These are phyloP conservation scores for Azemiops feae DNA, from an alignment of 2,113 vertebrate genomes.

Conservation along the genomic window DNA sequence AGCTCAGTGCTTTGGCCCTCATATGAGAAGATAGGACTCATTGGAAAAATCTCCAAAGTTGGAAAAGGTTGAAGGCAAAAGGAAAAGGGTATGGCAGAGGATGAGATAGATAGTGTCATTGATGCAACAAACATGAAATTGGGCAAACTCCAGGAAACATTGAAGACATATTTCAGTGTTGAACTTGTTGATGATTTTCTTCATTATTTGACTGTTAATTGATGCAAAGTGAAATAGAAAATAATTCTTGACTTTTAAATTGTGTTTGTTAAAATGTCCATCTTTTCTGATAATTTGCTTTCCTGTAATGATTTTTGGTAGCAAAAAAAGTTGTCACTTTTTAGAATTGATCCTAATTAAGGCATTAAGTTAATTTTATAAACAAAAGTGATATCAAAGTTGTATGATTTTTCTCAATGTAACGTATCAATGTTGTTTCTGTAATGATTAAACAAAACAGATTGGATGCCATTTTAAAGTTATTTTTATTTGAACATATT, in stretches of 20 bases:
- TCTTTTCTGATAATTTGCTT: not conserved
- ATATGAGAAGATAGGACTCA: not conserved
- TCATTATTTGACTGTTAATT: not conserved
- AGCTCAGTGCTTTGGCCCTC: not conserved
- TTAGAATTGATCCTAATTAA: not conserved
- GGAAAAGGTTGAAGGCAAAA: not conserved
- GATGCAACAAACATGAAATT: not conserved
- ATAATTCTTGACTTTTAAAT: not conserved
- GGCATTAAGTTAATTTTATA: not conserved
- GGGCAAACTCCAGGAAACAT: not conserved
- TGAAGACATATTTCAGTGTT: not conserved
- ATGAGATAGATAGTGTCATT: not conserved
- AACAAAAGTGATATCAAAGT: not conserved
- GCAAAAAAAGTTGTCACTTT: not conserved
- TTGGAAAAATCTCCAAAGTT: not conserved
- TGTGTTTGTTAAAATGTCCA: not conserved
- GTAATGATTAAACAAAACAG: not conserved
- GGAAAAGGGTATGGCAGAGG: not conserved
- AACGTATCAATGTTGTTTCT: not conserved
- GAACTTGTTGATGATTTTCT: not conserved
- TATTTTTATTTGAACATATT: conserved; percentile 4
- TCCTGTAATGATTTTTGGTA: not conserved
- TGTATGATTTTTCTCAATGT: not conserved
- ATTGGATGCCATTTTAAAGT: not conserved
- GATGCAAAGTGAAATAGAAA: not conserved